Evolutionary conservation across 2,888 invertebrate species (phyloP), one percentile per base, ranked within the genome.

Genomic region (Ochropacha duplaris): DNA sequence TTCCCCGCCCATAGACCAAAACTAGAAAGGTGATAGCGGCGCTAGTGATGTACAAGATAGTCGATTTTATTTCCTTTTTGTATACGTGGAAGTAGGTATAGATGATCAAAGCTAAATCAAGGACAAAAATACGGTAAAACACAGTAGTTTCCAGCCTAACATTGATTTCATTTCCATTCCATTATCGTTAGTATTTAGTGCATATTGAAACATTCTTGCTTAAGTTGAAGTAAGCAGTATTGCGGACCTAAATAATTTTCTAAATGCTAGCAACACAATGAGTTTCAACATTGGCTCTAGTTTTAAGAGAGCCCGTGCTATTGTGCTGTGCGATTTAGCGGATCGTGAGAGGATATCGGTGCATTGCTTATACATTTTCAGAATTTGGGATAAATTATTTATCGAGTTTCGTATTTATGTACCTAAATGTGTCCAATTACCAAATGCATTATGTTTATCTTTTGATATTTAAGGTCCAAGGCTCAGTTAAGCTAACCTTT

Each of bases 291-390:
- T 78, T 69, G 71, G 70, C 78, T 79, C 78, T 76, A 80, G 78
- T 77, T 79, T 75, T 74, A 73, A 72, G 76, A 62, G 71, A 68
- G 70, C 66, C 68, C 64, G 62, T 73, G 78, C 84, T 76, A 86
- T 84, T 83, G 86, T 87, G 77, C 72, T 75, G 65, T 60, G 76
- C 76, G 82, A 81, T 84, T 83, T 79, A 83, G 79, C 80, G 79
- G 85, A 87, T 88, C 84, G 87, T 83, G 86, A 80, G 79, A 77
- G 80, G 86, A 87, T 88, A 86, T 73, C 72, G 56, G 62, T 80
- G 68, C 67, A 75, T 76, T 71, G 70, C 57, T 78, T 73, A 76
- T 31, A 49, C n/a, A 16, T 64, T 54, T 55, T 26, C 16, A 19
- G n/a, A 55, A 22, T 52, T 0, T 19, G 19, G 44, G 44, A 44